Percentiles rank a stretch among this genome's conserved stretches.
phyloP scores from a whole-genome alignment of 2,888 invertebrate species.

The Halictus ligatus region DNA sequence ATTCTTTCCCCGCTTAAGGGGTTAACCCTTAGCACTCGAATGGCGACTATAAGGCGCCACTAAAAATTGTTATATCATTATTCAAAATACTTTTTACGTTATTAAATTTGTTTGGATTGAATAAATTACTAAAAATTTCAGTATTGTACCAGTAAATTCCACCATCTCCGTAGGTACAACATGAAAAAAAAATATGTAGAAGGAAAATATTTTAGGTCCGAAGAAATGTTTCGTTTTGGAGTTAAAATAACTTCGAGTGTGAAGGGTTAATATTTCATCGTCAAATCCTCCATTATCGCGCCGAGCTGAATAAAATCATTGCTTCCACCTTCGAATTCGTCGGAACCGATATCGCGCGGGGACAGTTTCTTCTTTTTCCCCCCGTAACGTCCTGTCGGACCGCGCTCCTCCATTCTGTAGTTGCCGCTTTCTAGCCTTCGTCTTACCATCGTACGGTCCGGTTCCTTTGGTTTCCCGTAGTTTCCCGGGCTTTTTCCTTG shows the following conservation, averaged over 20 bases:
- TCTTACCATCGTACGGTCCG: conserved; percentile 29
- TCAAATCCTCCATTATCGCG: neutral
- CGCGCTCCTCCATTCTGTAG: conserved; percentile 9
- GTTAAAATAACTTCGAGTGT: no score
- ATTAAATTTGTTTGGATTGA: no score
- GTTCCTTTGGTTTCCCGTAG: conserved; percentile 20
- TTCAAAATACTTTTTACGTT: no score
- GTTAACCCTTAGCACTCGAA: neutral
- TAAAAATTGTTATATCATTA: no score
- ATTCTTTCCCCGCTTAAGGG: neutral
- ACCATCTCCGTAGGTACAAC: no score
- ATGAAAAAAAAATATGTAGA: no score
- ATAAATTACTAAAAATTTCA: no score
- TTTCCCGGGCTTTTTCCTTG: conserved; percentile 28
- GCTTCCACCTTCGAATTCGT: neutral
- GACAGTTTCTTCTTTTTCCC: neutral
- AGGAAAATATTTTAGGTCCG: no score
- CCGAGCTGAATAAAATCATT: neutral
- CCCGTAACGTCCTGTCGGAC: neutral
- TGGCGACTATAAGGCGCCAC: no score
- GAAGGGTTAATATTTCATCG: neutral
- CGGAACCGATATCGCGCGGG: neutral
- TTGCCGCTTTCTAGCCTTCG: neutral
- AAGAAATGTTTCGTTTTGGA: no score
- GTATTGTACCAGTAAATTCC: no score